Evolutionary conservation across 2,113 vertebrate species (phyloP), one percentile per base, ranked within the genome.

Genomic region (Patagioenas fasciata): DNA sequence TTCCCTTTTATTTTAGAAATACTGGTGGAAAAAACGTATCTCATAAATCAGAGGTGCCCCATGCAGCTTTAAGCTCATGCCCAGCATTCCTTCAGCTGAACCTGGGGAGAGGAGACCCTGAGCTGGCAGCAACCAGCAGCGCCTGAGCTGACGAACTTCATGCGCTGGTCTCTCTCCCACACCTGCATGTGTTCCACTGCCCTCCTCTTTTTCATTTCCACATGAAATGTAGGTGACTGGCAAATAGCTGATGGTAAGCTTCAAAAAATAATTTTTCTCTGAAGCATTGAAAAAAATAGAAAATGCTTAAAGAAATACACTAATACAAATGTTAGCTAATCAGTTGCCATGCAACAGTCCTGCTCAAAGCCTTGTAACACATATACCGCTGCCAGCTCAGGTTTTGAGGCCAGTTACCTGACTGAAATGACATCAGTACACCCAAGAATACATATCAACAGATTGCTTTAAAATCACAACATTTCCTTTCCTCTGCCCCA

Each of bases 261-360:
- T 64, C 17, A 26, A 18, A 48, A 57, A 38, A 21, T 13, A 13
- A 0, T 38, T 80, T 65, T 73, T 29, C 23, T 61, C 61, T 51
- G 36, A 58, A 69, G 64, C 51, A 40, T 2, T 80, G 70, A 61
- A 80, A 93, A 75, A 5, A 20, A 10, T 5, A 31, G 11, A 65
- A 42, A 91, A 88, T 72, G 79, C 79, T 77, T 75, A 65, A 72
- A 89, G 74, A 32, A 94, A 80, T 75, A 84, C 17, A 80, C 19
- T 54, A 65, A 80, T 36, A 72, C 5, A 69, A 58, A 71, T 9
- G 34, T 84, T 34, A 91, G 70, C 48, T 84, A 34, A 61, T 28
- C 80, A 54, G 85, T 77, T 93, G 82, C 80, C 67, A 88, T 21
- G 88, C 82, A 90, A 95, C 75, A 48, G 64, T 61, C 15, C 73